A percentile compares a stretch with the other conserved stretches of the same genome.
These are phyloP conservation scores for Zosterops hypoxanthus DNA, from an alignment of 2,113 vertebrate genomes.

Conservation along the genomic window DNA sequence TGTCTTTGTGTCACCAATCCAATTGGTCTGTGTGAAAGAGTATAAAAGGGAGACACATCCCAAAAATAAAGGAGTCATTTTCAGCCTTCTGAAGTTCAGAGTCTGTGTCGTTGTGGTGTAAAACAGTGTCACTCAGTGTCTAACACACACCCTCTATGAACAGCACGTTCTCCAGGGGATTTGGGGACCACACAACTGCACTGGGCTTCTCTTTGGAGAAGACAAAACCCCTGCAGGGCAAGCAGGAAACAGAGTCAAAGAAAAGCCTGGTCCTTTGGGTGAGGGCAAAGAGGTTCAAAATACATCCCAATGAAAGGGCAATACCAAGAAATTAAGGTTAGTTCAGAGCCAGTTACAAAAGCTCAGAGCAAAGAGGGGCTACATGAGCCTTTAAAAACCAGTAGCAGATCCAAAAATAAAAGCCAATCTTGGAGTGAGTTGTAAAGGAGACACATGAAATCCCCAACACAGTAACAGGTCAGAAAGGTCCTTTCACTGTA, in stretches of 20 bases:
- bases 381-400: not conserved
- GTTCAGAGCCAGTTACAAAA: not conserved
- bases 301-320: not conserved
- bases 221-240: not conserved
- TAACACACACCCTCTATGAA: not conserved
- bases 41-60: no score
- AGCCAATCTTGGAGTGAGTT: not conserved
- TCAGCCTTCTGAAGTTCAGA: no score
- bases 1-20: no score
- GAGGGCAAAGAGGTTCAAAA: not conserved
- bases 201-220: not conserved
- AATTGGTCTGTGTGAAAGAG: no score
- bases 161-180: not conserved
- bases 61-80: no score
- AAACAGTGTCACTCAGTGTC: not conserved
- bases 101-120: no score
- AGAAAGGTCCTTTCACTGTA: not conserved
- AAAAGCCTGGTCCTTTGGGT: not conserved
- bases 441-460: not conserved
- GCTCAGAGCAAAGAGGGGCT: not conserved
- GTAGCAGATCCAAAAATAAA: not conserved
- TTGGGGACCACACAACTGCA: not conserved
- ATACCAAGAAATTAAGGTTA: not conserved
- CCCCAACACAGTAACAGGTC: not conserved
- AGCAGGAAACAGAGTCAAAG: not conserved